Evolutionary conservation across 2,113 vertebrate species (phyloP).

Genomic region (Dinomys branickii): DNA sequence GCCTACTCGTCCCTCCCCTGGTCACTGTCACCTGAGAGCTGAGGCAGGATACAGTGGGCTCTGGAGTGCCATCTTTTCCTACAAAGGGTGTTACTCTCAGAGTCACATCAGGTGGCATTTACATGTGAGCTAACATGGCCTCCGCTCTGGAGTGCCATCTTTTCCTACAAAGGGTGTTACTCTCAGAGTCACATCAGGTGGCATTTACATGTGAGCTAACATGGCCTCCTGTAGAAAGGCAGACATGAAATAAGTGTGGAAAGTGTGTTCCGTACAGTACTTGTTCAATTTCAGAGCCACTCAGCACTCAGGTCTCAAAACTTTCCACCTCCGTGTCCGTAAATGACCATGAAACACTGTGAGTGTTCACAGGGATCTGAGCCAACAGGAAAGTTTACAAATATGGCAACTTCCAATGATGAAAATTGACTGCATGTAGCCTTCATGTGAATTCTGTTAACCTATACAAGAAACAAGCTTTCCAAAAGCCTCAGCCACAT

Average conservation of each 20-base stretch:
- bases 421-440: not conserved
- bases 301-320: not conserved
- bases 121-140: not conserved
- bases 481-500: not conserved
- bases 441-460: not conserved
- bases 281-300: not conserved
- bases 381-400: not conserved
- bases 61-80: not conserved
- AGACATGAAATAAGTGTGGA: not conserved
- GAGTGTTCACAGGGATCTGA: not conserved
- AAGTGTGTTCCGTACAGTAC: not conserved
- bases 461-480: not conserved
- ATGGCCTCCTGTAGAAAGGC: not conserved
- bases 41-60: not conserved
- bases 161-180: not conserved
- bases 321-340: not conserved
- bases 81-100: not conserved
- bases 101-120: not conserved
- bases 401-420: not conserved
- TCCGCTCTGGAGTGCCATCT: not conserved
- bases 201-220: not conserved
- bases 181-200: not conserved
- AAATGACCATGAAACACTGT: not conserved
- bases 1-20: not conserved
- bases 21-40: not conserved